phyloP scores from a whole-genome alignment of 2,888 invertebrate genomes.

The Rhagophthalmus giganteus region DNA sequence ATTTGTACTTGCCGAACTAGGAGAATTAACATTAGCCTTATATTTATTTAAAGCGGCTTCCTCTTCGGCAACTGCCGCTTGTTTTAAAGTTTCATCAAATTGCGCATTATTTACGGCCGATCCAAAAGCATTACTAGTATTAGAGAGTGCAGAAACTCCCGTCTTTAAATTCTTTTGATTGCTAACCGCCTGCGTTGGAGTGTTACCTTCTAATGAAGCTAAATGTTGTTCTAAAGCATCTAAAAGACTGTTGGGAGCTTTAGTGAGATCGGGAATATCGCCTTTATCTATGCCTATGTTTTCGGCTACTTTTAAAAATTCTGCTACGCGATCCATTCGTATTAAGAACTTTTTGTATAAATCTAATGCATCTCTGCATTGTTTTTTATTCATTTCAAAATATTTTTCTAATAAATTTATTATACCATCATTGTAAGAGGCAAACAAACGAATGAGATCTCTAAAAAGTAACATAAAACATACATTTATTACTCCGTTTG shows the following conservation, averaged over 20 bases:
- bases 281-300: constrained; percentile 99
- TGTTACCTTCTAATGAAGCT: constrained; percentile 90
- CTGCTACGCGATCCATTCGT: constrained; percentile 98
- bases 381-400: constrained; percentile 99
- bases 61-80: constrained; percentile 92
- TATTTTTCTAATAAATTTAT: constrained; percentile 99
- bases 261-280: constrained; percentile 97
- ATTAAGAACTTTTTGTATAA: constrained; percentile 99
- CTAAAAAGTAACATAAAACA: constrained; percentile 98
- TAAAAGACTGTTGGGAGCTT: constrained; percentile 95
- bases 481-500: constrained; percentile 96
- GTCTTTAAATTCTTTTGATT: constrained; percentile 89
- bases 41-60: constrained; percentile 94
- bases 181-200: constrained; percentile 82
- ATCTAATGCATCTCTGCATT: constrained; percentile 96
- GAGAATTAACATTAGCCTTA: constrained; percentile 86
- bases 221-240: constrained; percentile 98
- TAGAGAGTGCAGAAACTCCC: constrained; percentile 85
- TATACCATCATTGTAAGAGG: constrained; percentile 99
- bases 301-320: constrained; percentile 88
- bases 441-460: constrained; percentile 97
- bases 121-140: constrained; percentile 87
- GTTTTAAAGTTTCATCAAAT: constrained; percentile 82
- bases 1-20: constrained; percentile 74
- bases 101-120: constrained; percentile 77